Conservation (phyloP, 2,888 invertebrate genomes). For the Sturmia bella region DNA sequence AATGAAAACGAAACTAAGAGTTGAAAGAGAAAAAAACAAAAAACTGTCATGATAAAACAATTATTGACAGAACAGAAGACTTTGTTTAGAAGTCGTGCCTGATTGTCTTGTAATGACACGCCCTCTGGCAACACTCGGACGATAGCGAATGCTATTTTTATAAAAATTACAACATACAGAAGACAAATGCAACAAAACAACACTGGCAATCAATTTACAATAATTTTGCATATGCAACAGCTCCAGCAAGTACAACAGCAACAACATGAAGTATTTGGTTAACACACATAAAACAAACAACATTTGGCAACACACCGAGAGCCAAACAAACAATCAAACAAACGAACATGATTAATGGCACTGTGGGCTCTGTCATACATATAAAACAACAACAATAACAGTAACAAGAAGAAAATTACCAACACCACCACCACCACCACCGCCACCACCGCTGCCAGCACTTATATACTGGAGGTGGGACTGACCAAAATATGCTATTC, state of each 20-base stretch:
- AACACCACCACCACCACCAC: slow-evolving; percentile 41
- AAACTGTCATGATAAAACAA: slow-evolving; percentile 70
- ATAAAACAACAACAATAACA: no score
- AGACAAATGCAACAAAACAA: slow-evolving; percentile 31
- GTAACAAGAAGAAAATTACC: slow-evolving; percentile 53
- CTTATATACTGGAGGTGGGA: slow-evolving; percentile 52
- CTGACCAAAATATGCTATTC: slow-evolving; percentile 52
- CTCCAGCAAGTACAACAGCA: slow-evolving; percentile 3
- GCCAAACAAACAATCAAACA: slow-evolving; percentile 47
- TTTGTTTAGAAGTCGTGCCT: slow-evolving; percentile 64
- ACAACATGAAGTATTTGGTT: slow-evolving; percentile 10
- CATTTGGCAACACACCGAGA: slow-evolving; percentile 60
- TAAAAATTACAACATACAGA: slow-evolving; percentile 41
- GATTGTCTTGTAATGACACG: slow-evolving; percentile 70
- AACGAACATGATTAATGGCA: slow-evolving; percentile 66
- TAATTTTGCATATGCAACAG: slow-evolving; percentile 61
- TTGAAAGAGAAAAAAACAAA: slow-evolving; percentile 19
- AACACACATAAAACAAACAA: slow-evolving; percentile 43
- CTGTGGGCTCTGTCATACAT: slow-evolving; percentile 57
- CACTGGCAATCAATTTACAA: background rate
- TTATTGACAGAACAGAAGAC: slow-evolving; percentile 69
- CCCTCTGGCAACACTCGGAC: slow-evolving; percentile 69
- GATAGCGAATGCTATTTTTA: slow-evolving; percentile 45
- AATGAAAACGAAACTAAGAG: slow-evolving; percentile 35
- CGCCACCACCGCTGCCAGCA: no score